Base-by-base conservation (phyloP, 2,797 vertebrate genomes). In the Enteromius paludinosus region DNA sequence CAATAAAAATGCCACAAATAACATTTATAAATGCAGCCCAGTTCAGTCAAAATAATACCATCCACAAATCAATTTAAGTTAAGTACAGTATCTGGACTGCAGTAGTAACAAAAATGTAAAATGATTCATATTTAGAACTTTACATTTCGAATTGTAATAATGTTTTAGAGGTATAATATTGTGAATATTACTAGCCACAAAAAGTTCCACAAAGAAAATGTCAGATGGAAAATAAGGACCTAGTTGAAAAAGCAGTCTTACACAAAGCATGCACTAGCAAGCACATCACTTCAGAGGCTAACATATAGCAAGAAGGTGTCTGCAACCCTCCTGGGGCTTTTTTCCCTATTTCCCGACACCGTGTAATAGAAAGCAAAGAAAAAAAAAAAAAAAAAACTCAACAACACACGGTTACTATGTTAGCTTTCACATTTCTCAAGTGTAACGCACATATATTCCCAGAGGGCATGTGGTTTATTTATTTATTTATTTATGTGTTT, bases 271-370 rank as follows among this genome's bases (percentile, higher is more conserved):
- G 23, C 64, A 38, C 45, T 35, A 52, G 64, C 47, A 78, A 76
- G 66, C 25, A 81, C 23, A 68, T 66, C 78, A 66, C 72, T 81
- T 86, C 82, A 78, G 72, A 83, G 68, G 66, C 72, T 61, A 75
- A 79, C 77, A 61, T 41, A 83, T 11, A 70, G 62, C 52, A 69
- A 0, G 1, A 54, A 75, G 59, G 78, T 72, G 78, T 77, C 72
- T 76, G 78, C 66, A 71, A 78, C 41, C 59, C 78, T 70, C 85
- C 85, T 70, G 54, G 66, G 79, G 82, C 74, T 43, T 45, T 70
- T 52, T 49, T 1, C 3, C n/a, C 78, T 56, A 30, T 56, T 77
- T 73, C 75, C 49, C 4, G 9, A 71, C 62, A 79, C 54, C 0
- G 28, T 66, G 66, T 79, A 72, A 64, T 68, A 78, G 66, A 80